These are phyloP conservation scores for Sebastes diaconus DNA, from an alignment of 2,797 vertebrate genomes.

Conservation along the genomic window DNA sequence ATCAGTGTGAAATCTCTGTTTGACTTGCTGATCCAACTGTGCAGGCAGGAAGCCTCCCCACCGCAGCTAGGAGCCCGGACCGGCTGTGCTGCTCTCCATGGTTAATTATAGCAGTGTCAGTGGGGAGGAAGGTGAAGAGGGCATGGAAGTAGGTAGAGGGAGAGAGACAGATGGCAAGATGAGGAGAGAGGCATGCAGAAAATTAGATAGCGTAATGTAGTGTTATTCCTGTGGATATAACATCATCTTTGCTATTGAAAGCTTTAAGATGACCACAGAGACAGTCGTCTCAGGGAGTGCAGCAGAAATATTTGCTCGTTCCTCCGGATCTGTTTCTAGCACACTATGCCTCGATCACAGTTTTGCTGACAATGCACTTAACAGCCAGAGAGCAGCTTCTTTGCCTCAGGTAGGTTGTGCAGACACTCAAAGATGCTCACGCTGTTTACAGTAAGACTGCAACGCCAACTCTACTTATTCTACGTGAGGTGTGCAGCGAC, in stretches of 20 bases:
- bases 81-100: slow-evolving; percentile 41
- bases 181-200: not conserved
- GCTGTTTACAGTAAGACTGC: slow-evolving; percentile 17
- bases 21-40: slow-evolving; percentile 44
- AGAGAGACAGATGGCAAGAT: slow-evolving; percentile 25
- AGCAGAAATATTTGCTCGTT: slow-evolving; percentile 32
- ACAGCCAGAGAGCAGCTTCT: slow-evolving; percentile 49
- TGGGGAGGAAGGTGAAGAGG: slow-evolving; percentile 38
- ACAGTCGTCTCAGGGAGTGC: slow-evolving; percentile 3
- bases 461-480: not conserved
- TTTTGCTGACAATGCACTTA: slow-evolving; percentile 60
- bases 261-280: not conserved
- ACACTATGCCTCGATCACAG: slow-evolving; percentile 31
- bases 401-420: slow-evolving; percentile 52
- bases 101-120: slow-evolving; percentile 66
- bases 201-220: not conserved
- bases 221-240: not conserved
- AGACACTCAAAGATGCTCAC: slow-evolving; percentile 21
- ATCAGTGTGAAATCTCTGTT: slow-evolving; percentile 47
- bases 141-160: slow-evolving; percentile 13
- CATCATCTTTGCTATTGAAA: not conserved
- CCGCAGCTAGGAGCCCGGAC: slow-evolving; percentile 32
- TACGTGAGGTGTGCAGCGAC: slow-evolving; percentile 8
- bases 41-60: slow-evolving; percentile 41
- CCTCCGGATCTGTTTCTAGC: slow-evolving; percentile 36